Percentiles rank a stretch among this genome's conserved stretches.
These are phyloP conservation scores for Amblyraja radiata DNA, from an alignment of 2,797 vertebrate species.

Conservation along the genomic window DNA sequence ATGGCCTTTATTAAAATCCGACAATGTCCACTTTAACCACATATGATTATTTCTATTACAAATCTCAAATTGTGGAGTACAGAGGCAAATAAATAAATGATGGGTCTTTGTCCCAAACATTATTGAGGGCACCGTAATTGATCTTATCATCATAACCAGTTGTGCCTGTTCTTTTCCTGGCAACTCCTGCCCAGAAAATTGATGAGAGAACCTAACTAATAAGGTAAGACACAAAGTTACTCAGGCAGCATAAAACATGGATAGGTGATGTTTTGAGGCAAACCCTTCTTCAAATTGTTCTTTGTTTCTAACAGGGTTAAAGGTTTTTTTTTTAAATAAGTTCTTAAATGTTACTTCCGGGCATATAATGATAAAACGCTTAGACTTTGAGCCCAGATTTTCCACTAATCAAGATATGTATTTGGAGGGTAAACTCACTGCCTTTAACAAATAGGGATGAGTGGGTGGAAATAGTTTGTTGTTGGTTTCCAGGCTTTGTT, in stretches of 20 bases:
- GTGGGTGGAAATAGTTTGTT: neutral
- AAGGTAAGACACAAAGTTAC: too few species aligned
- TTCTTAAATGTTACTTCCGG: neutral
- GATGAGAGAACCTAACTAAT: neutral
- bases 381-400: neutral
- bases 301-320: too few species aligned
- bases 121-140: neutral
- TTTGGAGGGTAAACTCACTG: neutral
- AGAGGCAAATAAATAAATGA: too few species aligned
- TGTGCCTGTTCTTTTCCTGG: neutral
- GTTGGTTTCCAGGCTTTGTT: neutral
- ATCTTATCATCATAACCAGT: neutral
- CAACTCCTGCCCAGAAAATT: neutral
- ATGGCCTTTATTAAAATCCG: too few species aligned
- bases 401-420: neutral
- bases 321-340: too few species aligned
- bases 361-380: neutral
- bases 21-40: too few species aligned
- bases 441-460: neutral
- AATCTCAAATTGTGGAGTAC: too few species aligned
- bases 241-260: too few species aligned
- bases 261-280: too few species aligned
- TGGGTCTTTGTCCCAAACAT: too few species aligned
- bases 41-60: too few species aligned
- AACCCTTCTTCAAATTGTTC: too few species aligned